Evolutionary conservation across 2,888 invertebrate genomes (phyloP).

Genomic region (Koerneria pararmatus): DNA sequence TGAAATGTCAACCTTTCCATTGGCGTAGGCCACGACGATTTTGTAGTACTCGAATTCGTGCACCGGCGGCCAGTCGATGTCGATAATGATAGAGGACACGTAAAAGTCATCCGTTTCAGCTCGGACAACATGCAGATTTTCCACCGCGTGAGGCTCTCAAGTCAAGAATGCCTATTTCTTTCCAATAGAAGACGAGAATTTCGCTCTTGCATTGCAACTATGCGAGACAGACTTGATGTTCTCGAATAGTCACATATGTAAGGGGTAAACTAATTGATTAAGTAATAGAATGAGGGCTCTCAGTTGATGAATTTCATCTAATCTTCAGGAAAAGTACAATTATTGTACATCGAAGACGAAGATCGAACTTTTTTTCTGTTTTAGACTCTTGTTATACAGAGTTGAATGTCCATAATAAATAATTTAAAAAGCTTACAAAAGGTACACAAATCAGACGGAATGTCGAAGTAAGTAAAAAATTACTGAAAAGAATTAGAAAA

Average conservation of each 20-base stretch:
- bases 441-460: not conserved
- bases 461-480: not conserved
- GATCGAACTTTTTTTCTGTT: too few relatives aligned
- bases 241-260: too few relatives aligned
- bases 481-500: not conserved
- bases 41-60: conserved; percentile 46
- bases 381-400: too few relatives aligned
- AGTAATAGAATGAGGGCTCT: too few relatives aligned
- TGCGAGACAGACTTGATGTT: too few relatives aligned
- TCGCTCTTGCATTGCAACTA: too few relatives aligned
- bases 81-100: conserved; percentile 42
- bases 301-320: too few relatives aligned
- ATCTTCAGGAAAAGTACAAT: too few relatives aligned
- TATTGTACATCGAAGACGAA: too few relatives aligned
- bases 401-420: too few relatives aligned
- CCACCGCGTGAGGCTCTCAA: conserved; percentile 46
- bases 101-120: conserved; percentile 54
- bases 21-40: conserved; percentile 44
- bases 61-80: conserved; percentile 42
- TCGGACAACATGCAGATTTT: conserved; percentile 36
- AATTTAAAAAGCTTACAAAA: not conserved
- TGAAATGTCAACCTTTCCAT: conserved; percentile 50
- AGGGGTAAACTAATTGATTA: too few relatives aligned
- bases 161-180: not conserved
- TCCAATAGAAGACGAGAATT: too few relatives aligned